These are phyloP conservation scores for Heliconius hewitsoni DNA, from an alignment of 1,140 invertebrate genomes.

Conservation along the genomic window DNA sequence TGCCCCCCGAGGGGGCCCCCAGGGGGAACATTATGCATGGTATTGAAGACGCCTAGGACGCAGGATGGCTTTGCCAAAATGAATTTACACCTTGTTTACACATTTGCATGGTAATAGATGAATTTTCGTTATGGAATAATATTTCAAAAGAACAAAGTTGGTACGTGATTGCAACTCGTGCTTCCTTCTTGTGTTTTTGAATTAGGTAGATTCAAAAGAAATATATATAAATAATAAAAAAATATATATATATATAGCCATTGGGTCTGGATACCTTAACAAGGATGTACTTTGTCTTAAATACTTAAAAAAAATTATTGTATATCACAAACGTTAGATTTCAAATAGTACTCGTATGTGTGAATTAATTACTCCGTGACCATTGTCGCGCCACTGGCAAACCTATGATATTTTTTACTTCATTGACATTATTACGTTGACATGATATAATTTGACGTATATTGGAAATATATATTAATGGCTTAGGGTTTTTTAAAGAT, in stretches of 20 bases:
- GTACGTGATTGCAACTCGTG: neutral
- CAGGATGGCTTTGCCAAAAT: conserved; percentile 25
- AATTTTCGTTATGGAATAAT: conserved; percentile 8
- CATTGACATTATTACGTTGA: neutral
- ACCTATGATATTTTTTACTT: neutral
- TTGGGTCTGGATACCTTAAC: too few species aligned
- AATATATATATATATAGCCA: neutral
- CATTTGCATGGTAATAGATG: conserved; percentile 26
- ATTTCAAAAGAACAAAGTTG: neutral
- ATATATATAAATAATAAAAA: too few species aligned
- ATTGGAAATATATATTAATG: neutral
- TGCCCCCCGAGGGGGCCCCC: neutral
- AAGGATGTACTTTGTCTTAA: too few species aligned
- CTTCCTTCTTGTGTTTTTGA: neutral
- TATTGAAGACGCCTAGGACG: conserved; percentile 28
- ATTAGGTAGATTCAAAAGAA: neutral
- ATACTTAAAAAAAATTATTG: neutral
- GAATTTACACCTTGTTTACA: conserved; percentile 30
- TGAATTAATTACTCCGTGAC: neutral
- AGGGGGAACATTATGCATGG: neutral
- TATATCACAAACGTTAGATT: neutral
- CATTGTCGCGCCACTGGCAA: neutral
- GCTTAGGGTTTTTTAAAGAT: too few species aligned
- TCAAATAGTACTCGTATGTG: neutral
- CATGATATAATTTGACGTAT: neutral